Evolutionary conservation across 2,113 vertebrate species (phyloP).

Genomic region (Archilochus colubris): DNA sequence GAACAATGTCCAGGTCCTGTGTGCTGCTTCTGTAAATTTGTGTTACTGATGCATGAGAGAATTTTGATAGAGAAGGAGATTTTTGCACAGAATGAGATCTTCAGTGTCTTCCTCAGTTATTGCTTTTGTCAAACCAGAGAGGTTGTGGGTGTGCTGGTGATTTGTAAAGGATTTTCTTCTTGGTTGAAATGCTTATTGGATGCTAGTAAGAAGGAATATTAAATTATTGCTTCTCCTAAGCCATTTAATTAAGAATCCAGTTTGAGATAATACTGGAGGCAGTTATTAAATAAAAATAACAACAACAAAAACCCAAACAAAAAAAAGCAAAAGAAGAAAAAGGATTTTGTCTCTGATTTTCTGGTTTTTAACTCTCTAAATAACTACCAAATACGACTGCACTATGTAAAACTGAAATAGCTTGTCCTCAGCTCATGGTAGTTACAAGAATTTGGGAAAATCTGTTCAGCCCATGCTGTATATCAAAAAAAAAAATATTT

Average conservation of each 20-base stretch:
- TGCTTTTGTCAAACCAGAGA: not conserved
- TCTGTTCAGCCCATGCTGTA: rapidly evolving
- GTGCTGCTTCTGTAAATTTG: not conserved
- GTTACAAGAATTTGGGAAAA: not conserved
- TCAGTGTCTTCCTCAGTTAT: not conserved
- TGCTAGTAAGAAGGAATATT: not conserved
- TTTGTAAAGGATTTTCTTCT: not conserved
- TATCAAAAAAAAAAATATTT: not conserved
- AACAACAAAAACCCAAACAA: too few relatives aligned
- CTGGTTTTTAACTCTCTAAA: not conserved
- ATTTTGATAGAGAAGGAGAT: not conserved
- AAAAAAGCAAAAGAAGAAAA: too few relatives aligned
- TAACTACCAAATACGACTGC: not conserved
- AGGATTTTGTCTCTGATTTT: not conserved
- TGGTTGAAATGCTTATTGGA: not conserved
- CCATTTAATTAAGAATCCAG: conserved; percentile 11
- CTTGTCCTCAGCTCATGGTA: not conserved
- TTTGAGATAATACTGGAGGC: not conserved
- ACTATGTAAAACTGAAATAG: not conserved
- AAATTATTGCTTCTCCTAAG: not conserved
- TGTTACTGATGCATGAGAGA: not conserved
- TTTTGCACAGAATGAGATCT: not conserved
- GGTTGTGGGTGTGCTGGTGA: not conserved
- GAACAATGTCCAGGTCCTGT: not conserved
- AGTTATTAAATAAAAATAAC: not conserved